Conservation (phyloP, 2,888 invertebrate species). For the Coleophora deauratella region DNA sequence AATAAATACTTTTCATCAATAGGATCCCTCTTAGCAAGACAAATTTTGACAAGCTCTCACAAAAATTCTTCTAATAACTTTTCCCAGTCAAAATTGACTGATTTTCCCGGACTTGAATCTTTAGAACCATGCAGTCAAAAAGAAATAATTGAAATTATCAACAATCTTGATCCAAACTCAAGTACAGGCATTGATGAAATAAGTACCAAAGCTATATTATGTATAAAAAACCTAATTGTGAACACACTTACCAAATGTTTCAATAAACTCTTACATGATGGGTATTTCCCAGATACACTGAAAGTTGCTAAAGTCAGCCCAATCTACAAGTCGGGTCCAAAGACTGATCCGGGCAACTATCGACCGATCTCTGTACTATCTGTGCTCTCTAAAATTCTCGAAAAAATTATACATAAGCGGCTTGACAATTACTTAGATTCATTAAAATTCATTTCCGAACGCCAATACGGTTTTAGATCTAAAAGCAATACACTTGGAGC, state of each 20-base stretch:
- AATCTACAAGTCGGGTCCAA: constrained; percentile 5
- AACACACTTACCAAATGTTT: background rate
- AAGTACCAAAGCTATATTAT: constrained; percentile 1
- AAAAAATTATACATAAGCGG: background rate
- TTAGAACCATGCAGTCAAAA: background rate
- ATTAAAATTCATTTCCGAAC: constrained; percentile 1
- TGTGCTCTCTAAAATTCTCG: background rate
- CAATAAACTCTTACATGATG: constrained; percentile 1
- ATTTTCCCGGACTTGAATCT: background rate
- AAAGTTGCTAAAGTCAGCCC: constrained; percentile 7
- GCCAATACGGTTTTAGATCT: constrained; percentile 5
- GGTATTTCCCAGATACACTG: constrained; percentile 1
- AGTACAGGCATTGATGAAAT: constrained; percentile 4
- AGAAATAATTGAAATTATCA: background rate
- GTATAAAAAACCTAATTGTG: constrained; percentile 1
- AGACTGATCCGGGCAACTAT: background rate
- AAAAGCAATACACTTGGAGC: constrained; percentile 1
- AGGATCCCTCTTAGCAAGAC: constrained; percentile 1
- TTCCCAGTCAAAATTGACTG: background rate
- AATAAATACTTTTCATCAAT: constrained; percentile 7
- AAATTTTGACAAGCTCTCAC: constrained; percentile 2
- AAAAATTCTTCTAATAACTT: background rate
- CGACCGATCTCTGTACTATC: background rate
- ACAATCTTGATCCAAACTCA: background rate
- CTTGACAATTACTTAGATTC: background rate